phyloP scores from a whole-genome alignment of 2,113 vertebrate species.

The Perca flavescens region DNA sequence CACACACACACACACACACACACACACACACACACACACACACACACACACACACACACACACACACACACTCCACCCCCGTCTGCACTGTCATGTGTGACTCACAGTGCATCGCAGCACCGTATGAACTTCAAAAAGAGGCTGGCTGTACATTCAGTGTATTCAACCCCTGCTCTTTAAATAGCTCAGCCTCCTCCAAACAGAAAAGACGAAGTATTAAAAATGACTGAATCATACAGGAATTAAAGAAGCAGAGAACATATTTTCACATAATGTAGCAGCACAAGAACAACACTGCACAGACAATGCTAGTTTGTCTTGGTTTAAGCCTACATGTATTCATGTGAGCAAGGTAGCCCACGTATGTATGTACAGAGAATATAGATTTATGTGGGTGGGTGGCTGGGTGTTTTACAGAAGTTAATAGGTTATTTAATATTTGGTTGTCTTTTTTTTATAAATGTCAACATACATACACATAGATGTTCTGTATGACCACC shows the following conservation, averaged over 20 bases:
- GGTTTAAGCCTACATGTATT: slow-evolving; percentile 31
- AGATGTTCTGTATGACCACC: slow-evolving; percentile 7
- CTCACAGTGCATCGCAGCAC: slow-evolving; percentile 75
- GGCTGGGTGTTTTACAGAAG: neutral
- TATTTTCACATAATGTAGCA: slow-evolving; percentile 29
- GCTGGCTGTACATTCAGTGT: slow-evolving; percentile 79
- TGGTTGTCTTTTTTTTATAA: neutral
- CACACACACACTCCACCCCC: slow-evolving; percentile 70
- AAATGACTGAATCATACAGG: slow-evolving; percentile 79
- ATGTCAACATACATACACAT: neutral
- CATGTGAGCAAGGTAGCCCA: slow-evolving; percentile 16
- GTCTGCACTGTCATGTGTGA: slow-evolving; percentile 81
- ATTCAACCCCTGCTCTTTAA: slow-evolving; percentile 78
- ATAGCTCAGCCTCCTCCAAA: slow-evolving; percentile 79
- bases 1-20: slow-evolving; percentile 33
- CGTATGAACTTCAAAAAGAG: slow-evolving; percentile 81
- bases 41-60: slow-evolving; percentile 24
- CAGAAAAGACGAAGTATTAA: slow-evolving; percentile 77
- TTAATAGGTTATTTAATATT: slow-evolving; percentile 1
- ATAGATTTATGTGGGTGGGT: neutral
- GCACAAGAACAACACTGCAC: slow-evolving; percentile 17
- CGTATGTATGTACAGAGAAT: slow-evolving; percentile 10
- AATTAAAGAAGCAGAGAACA: slow-evolving; percentile 70
- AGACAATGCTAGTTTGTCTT: slow-evolving; percentile 56
- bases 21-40: slow-evolving; percentile 34